phyloP scores from a whole-genome alignment of 2,113 vertebrate species.

The Meles meles region DNA sequence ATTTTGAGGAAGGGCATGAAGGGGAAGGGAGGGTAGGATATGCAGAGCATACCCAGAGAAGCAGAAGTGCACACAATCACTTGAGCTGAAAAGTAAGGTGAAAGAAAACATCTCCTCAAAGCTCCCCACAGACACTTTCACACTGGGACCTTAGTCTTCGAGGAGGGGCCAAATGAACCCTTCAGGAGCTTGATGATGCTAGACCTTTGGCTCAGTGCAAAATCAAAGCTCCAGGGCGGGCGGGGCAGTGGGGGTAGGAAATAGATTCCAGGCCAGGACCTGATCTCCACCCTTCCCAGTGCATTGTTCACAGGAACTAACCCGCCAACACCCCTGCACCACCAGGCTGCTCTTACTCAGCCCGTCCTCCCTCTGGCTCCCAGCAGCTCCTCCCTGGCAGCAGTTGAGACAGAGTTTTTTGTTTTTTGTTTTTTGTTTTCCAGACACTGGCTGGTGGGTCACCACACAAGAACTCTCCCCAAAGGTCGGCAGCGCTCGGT shows the following conservation, averaged over 20 bases:
- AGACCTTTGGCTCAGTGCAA: constrained; percentile 82
- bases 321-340: constrained; percentile 41
- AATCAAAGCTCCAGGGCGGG: constrained; percentile 78
- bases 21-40: background rate
- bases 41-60: background rate
- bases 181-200: constrained; percentile 78
- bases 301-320: constrained; percentile 77
- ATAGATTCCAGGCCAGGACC: constrained; percentile 72
- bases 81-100: constrained; percentile 11
- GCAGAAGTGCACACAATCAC: background rate
- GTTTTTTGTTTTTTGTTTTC: background rate
- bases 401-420: background rate
- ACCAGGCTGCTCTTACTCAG: background rate
- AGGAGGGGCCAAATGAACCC: constrained; percentile 73
- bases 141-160: constrained; percentile 63
- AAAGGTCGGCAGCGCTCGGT: background rate
- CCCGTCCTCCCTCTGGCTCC: background rate
- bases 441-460: constrained; percentile 41
- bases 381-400: background rate
- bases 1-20: background rate
- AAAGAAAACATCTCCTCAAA: constrained; percentile 54
- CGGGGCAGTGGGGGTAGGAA: constrained; percentile 39
- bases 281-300: constrained; percentile 78
- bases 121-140: constrained; percentile 34
- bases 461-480: background rate